Base-by-base conservation (phyloP, 2,888 invertebrate species). In the Metallyticus violacea region DNA sequence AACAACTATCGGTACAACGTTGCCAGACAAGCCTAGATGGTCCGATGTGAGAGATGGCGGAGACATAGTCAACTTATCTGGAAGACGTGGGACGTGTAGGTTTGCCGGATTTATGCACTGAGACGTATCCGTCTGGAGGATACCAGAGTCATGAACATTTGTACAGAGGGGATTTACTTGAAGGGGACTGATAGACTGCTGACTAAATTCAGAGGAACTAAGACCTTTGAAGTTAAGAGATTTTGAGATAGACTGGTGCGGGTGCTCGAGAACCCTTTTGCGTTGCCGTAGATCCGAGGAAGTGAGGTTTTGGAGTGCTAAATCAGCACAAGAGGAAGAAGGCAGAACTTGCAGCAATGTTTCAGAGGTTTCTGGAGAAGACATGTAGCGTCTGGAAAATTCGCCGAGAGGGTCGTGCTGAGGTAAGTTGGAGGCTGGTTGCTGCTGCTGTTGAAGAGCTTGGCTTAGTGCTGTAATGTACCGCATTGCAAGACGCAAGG, bases 401-500 rank as follows among this genome's bases (percentile, higher is more conserved):
- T 62, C 40, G 40, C 40, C 22, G 40, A 62, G 40, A 62, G 40
- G 40, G 22, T 62, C 40, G 40, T 15, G 40, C 22, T 62, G 40
- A 62, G 40, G 40, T 22, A 62, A 62, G 6, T 7, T 62, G 7
- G 40, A 62, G 3, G 40, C 0, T 4, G 40, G 40, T 15, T 62
- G 40, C 22, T 81, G 62, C 25, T 80, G 29, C 26, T 86, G 86
- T 40, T 90, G 90, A 88, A 96, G 92, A 0, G 95, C 94, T 0
- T 95, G 93, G n/a, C 94, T 95, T 83, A 98, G 92, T n/a, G 96
- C 95, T 15, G 95, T 92, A 89, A 98, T 98, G 91, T 98, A 98
- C 90, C 96, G 95, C 96, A 98, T 97, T 26, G 98, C 98, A 88
- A 97, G 92, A 76, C 97, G 93, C 81, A 98, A 92, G 0, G 97